Percentiles rank a stretch among this genome's conserved stretches.
Evolutionary conservation across 1,140 invertebrate genomes (phyloP).

Genomic region (Mizuhopecten yessoensis): DNA sequence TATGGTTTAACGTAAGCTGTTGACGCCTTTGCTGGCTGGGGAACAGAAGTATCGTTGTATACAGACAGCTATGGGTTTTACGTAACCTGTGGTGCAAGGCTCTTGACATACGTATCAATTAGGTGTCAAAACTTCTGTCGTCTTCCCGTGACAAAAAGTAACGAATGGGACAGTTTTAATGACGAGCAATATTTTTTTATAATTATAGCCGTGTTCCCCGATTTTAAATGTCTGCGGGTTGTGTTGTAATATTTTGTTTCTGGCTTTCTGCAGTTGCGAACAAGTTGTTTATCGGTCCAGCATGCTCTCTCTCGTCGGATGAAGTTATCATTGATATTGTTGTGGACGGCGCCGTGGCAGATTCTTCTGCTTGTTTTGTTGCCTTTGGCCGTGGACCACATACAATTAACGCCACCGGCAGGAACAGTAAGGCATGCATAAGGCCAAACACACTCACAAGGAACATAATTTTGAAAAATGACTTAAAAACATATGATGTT

Average conservation of each 20-base stretch:
- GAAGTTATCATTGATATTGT: neutral
- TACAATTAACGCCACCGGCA: slow-evolving; percentile 86
- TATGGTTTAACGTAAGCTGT: too few relatives aligned
- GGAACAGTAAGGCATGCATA: slow-evolving; percentile 94
- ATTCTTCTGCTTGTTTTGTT: neutral
- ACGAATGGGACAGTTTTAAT: too few relatives aligned
- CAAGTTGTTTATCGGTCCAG: neutral
- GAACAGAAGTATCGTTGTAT: too few relatives aligned
- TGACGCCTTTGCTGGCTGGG: too few relatives aligned
- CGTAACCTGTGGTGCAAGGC: too few relatives aligned
- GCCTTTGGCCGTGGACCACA: neutral
- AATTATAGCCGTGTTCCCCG: neutral
- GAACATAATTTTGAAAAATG: slow-evolving; percentile 99
- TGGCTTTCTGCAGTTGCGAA: neutral
- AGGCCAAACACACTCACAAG: slow-evolving; percentile 97
- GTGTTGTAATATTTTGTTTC: neutral
- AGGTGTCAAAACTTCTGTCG: too few relatives aligned
- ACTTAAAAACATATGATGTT: slow-evolving; percentile 97
- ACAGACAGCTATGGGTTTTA: too few relatives aligned
- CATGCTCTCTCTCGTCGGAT: neutral
- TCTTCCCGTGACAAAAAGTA: too few relatives aligned
- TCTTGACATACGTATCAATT: too few relatives aligned
- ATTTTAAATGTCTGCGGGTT: neutral
- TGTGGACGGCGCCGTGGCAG: neutral
- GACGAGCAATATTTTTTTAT: neutral